Evolutionary conservation across 2,888 invertebrate species (phyloP).

Genomic region (Neoaliturus tenellus): DNA sequence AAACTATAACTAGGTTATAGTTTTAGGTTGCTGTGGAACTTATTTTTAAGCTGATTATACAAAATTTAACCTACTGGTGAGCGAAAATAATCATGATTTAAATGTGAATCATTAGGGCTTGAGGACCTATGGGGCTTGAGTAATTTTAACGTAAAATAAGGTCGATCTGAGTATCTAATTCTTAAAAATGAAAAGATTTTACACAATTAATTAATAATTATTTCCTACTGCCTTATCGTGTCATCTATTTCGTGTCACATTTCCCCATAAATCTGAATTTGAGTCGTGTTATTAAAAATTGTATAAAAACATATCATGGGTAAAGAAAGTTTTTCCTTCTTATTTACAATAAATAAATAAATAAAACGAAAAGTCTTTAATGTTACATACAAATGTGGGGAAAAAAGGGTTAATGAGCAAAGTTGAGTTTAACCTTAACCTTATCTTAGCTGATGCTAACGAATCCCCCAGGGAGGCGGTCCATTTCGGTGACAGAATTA

Average conservation of each 20-base stretch:
- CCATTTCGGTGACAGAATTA: no score
- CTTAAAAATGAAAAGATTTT: background rate
- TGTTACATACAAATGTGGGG: background rate
- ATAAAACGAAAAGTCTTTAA: background rate
- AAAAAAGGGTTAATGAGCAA: constrained; percentile 1
- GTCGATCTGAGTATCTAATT: no score
- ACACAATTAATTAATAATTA: background rate
- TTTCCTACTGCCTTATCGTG: background rate
- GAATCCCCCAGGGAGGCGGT: no score
- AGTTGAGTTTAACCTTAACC: no score
- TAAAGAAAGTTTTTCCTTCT: background rate
- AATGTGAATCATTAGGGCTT: constrained; percentile 19
- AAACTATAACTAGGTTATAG: no score
- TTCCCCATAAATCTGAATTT: background rate
- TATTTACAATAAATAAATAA: background rate
- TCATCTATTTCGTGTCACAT: background rate
- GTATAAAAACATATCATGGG: background rate
- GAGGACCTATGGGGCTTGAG: background rate
- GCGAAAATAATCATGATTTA: constrained; percentile 22
- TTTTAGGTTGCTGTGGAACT: constrained; percentile 6
- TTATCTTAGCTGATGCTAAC: no score
- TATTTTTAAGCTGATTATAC: background rate
- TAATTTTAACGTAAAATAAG: no score
- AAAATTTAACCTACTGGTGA: constrained; percentile 2
- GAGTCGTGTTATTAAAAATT: background rate